Evolutionary conservation across 2,888 invertebrate genomes (phyloP).

Genomic region (Drosophila mimetica): DNA sequence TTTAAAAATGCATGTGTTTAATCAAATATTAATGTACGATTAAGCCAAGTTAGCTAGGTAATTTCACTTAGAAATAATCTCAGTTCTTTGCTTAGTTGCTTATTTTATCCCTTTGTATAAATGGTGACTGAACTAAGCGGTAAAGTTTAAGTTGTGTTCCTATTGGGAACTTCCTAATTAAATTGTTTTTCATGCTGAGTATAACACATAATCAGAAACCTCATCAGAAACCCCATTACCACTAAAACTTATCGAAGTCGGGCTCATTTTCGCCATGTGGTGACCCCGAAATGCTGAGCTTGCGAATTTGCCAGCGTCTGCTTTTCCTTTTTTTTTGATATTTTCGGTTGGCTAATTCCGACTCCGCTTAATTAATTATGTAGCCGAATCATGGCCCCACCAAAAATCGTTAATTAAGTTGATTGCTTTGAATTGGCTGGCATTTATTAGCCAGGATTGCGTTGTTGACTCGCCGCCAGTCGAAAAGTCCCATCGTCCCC

Average conservation of each 20-base stretch:
- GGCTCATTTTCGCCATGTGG: background rate
- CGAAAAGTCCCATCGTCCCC: conserved; percentile 53
- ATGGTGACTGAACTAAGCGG: too few relatives aligned
- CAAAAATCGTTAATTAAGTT: conserved; percentile 79
- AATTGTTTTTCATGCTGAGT: conserved; percentile 8
- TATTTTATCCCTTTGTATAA: background rate
- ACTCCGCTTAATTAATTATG: conserved; percentile 78
- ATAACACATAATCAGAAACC: too few relatives aligned
- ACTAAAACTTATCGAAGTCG: conserved; percentile 2
- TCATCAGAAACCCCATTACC: conserved; percentile 8
- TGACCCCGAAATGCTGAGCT: conserved; percentile 29
- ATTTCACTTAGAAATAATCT: too few relatives aligned
- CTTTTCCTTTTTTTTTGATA: conserved; percentile 27
- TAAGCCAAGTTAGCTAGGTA: too few relatives aligned
- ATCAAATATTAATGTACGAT: too few relatives aligned
- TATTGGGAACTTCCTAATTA: too few relatives aligned
- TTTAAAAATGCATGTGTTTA: background rate
- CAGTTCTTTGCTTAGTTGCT: too few relatives aligned
- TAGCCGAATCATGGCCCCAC: conserved; percentile 59
- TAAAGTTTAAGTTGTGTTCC: background rate
- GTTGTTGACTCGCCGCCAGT: conserved; percentile 53
- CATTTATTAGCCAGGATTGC: conserved; percentile 70
- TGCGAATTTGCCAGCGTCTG: conserved; percentile 17
- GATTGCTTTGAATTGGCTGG: conserved; percentile 75
- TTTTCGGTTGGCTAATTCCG: conserved; percentile 37